A percentile compares a stretch with the other conserved stretches of the same genome.
These are phyloP conservation scores for Coremacera marginata DNA, from an alignment of 2,888 invertebrate genomes.

Conservation along the genomic window DNA sequence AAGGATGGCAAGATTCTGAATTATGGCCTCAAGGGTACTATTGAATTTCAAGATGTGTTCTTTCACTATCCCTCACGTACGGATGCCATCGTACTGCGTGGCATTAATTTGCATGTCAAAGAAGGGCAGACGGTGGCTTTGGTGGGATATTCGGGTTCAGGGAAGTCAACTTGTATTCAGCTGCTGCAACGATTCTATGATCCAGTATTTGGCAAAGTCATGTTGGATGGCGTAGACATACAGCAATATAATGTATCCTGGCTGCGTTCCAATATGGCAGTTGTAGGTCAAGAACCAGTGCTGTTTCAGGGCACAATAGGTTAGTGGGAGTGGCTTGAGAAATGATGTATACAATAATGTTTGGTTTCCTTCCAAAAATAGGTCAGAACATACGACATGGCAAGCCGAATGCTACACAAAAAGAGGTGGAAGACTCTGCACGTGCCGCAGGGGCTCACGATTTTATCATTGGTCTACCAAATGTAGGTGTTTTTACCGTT, in stretches of 20 bases:
- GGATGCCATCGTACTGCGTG: slow-evolving; percentile 78
- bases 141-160: slow-evolving; percentile 82
- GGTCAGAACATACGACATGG: slow-evolving; percentile 79
- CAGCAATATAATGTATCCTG: slow-evolving; percentile 78
- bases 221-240: slow-evolving; percentile 75
- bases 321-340: slow-evolving; percentile 21
- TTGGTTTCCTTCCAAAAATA: slow-evolving; percentile 28
- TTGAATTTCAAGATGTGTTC: slow-evolving; percentile 80
- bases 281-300: slow-evolving; percentile 89
- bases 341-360: neutral
- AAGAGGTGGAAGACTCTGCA: slow-evolving; percentile 78
- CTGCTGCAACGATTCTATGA: slow-evolving; percentile 78
- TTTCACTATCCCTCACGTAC: slow-evolving; percentile 79
- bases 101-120: slow-evolving; percentile 73
- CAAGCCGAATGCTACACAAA: slow-evolving; percentile 75
- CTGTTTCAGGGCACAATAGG: slow-evolving; percentile 83
- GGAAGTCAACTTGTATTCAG: slow-evolving; percentile 85
- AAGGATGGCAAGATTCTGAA: slow-evolving; percentile 74
- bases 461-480: slow-evolving; percentile 79
- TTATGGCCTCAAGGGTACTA: slow-evolving; percentile 73
- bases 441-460: slow-evolving; percentile 81
- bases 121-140: slow-evolving; percentile 78
- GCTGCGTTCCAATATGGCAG: slow-evolving; percentile 81
- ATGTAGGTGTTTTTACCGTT: slow-evolving; percentile 71
- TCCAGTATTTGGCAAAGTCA: slow-evolving; percentile 72